Percentiles rank a stretch among this genome's conserved stretches.
Conservation (phyloP, 2,113 vertebrate species). For the Pyrgilauda ruficollis region DNA sequence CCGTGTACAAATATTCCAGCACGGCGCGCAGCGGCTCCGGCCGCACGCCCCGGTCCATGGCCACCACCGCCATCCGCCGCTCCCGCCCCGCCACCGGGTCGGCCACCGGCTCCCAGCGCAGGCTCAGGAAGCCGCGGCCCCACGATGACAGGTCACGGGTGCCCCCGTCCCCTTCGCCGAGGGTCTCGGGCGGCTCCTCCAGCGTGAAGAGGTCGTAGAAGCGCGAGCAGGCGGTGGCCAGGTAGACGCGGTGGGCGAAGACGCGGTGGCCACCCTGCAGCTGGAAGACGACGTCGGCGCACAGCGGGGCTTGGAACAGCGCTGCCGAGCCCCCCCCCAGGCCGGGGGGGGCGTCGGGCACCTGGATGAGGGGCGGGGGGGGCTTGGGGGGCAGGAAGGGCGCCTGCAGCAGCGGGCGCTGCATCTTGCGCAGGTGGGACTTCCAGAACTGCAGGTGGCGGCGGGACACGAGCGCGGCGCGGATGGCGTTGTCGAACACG, state of each 20-base stretch:
- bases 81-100: conserved; percentile 79
- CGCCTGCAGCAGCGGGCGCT: conserved; percentile 84
- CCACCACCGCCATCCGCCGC: conserved; percentile 80
- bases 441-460: conserved; percentile 94
- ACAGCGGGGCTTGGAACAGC: conserved; percentile 82
- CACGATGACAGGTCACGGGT: conserved; percentile 70
- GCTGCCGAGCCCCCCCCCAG: conserved; percentile 75
- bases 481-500: conserved; percentile 92
- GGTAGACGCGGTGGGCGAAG: conserved; percentile 86
- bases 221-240: conserved; percentile 89
- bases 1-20: conserved; percentile 84
- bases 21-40: conserved; percentile 68
- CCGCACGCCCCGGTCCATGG: conserved; percentile 81
- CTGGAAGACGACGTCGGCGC: conserved; percentile 84
- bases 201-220: conserved; percentile 88
- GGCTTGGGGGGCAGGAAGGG: conserved; percentile 88
- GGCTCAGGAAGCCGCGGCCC: conserved; percentile 84
- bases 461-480: conserved; percentile 87
- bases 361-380: conserved; percentile 81
- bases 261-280: conserved; percentile 78
- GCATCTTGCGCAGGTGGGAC: conserved; percentile 87
- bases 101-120: conserved; percentile 76
- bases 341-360: conserved; percentile 74
- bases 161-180: rapidly evolving
- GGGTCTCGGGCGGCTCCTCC: conserved; percentile 2